These are phyloP conservation scores for fruit fly (Drosophila melanogaster) DNA, from an alignment of 1,140 invertebrate genomes.

Conservation along the genomic window Release_6_plus_ISO1_MT NT_033779.5:13547501-13548000, in stretches of 20 bases:
- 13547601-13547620: conserved; percentile 19
- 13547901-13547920: conserved; percentile 9
- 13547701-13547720: conserved; percentile 71
- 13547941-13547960: conserved; percentile 62
- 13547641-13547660: not conserved
- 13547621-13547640: conserved; percentile 8
- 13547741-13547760: conserved; percentile 69
- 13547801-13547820: conserved; percentile 69
- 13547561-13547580: conserved; percentile 63
- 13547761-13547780: conserved; percentile 79
- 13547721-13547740: conserved; percentile 39
- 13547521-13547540: conserved; percentile 75
- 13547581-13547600: conserved; percentile 9
- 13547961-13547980: conserved; percentile 76
- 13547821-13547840: conserved; percentile 61
- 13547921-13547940: conserved; percentile 71
- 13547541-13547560: conserved; percentile 70
- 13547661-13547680: conserved; percentile 1
- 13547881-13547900: too few species aligned
- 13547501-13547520: conserved; percentile 39
- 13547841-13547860: conserved; percentile 15
- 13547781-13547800: conserved; percentile 52
- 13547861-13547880: not conserved
- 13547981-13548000: conserved; percentile 63
- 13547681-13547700: conserved; percentile 59